Evolutionary conservation across 2,797 vertebrate species (phyloP).

Genomic region (Trematomus bernacchii): DNA sequence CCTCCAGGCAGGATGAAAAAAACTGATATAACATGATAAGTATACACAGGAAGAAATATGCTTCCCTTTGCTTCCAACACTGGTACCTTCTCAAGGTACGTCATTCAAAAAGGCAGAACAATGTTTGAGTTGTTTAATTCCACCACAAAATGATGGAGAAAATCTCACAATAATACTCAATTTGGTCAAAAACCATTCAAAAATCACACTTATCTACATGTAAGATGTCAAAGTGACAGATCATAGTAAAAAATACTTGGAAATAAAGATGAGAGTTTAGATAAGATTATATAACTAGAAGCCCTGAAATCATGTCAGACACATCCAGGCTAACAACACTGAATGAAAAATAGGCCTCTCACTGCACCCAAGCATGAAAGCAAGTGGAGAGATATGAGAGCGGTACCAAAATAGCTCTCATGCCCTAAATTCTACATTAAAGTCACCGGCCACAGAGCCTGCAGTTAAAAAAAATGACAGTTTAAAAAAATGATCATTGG

Average conservation of each 20-base stretch:
- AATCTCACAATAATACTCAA: conserved; percentile 37
- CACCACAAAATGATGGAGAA: conserved; percentile 23
- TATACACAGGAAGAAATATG: conserved; percentile 22
- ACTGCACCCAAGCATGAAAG: conserved; percentile 31
- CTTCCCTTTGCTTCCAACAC: conserved; percentile 43
- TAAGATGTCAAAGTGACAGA: conserved; percentile 1
- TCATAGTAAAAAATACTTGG: conserved; percentile 26
- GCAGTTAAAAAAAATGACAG: conserved; percentile 21
- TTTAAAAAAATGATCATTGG: conserved; percentile 16
- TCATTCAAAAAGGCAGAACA: conserved; percentile 24
- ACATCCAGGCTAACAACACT: conserved; percentile 11
- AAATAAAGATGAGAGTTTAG: conserved; percentile 18
- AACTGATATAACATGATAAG: neutral
- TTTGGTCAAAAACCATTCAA: conserved; percentile 31
- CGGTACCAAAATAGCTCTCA: conserved; percentile 73
- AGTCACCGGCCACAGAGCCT: conserved; percentile 37
- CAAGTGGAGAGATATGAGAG: conserved; percentile 50
- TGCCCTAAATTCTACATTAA: conserved; percentile 72
- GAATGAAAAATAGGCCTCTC: conserved; percentile 48
- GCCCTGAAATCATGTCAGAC: conserved; percentile 29
- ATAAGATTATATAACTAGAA: conserved; percentile 27
- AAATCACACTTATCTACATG: conserved; percentile 36
- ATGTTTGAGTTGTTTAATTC: conserved; percentile 8
- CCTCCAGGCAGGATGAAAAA: neutral
- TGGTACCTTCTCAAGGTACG: conserved; percentile 31